Percentiles rank a stretch among this genome's conserved stretches.
These are phyloP conservation scores for Poeciliopsis presidionis DNA, from an alignment of 2,797 vertebrate species.

Conservation along the genomic window DNA sequence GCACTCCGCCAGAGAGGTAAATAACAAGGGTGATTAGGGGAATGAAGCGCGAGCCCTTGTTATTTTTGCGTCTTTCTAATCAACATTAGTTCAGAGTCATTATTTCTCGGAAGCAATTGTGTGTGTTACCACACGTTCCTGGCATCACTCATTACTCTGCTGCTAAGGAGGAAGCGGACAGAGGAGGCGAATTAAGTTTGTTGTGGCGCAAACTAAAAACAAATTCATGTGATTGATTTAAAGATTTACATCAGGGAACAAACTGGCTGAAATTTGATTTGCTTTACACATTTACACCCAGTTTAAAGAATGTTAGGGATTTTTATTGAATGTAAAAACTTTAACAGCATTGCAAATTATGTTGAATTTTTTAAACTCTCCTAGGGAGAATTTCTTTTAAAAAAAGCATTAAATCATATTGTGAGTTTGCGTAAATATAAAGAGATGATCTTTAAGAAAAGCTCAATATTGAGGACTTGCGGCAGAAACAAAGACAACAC, in stretches of 20 bases:
- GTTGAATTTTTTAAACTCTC: background rate
- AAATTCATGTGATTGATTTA: background rate
- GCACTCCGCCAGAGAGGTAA: conserved; percentile 58
- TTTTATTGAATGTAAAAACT: background rate
- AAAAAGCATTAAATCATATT: background rate
- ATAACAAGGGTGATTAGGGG: conserved; percentile 67
- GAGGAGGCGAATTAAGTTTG: background rate
- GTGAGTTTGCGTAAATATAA: background rate
- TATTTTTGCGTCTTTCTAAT: conserved; percentile 67
- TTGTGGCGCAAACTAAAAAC: conserved; percentile 2
- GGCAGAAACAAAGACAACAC: background rate
- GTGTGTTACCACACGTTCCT: conserved; percentile 53
- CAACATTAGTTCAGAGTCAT: conserved; percentile 79
- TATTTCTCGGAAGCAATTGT: conserved; percentile 66
- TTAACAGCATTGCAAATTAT: background rate
- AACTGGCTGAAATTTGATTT: background rate
- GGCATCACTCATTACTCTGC: conserved; percentile 63
- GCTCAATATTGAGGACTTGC: background rate
- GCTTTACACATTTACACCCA: background rate
- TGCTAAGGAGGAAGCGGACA: conserved; percentile 32
- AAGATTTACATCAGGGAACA: background rate
- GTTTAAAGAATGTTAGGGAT: background rate
- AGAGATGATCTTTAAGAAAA: background rate
- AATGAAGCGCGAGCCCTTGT: conserved; percentile 57
- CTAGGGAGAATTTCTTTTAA: background rate